Base-by-base conservation (phyloP, 92 coral and sea anemone species). In the Umimayanthus chanpuru region DNA sequence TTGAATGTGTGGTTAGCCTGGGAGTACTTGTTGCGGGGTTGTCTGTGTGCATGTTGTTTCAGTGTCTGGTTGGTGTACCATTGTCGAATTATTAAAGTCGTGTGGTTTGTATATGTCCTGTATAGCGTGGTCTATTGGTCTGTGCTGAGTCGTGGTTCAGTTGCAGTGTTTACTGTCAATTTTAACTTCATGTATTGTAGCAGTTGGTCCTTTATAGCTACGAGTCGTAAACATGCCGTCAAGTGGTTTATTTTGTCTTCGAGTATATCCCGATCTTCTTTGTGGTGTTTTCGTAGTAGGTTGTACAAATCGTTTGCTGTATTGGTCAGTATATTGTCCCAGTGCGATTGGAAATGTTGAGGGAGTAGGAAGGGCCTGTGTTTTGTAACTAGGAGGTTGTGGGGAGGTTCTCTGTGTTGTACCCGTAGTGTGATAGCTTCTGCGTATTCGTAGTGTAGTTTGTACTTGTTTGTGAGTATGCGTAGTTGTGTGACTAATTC, bases 71-170 rank as follows among this genome's bases (percentile, higher is more conserved):
- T 26, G 6, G 72, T 66, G n/a, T 66, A n/a, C 6, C 47, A 43
- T 43, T 66, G 72, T 66, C 29, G 72, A 16, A 66, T 11, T 16
- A 3, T 66, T 4, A 4, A 66, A 66, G 72, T 11, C 20, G 29
- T 66, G 72, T 66, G 29, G 72, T 66, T 66, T 66, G 72, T 66
- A 66, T 11, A 66, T 66, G n/a, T n/a, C n/a, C n/a, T n/a, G n/a
- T n/a, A n/a, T n/a, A n/a, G n/a, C n/a, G n/a, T n/a, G n/a, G n/a
- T n/a, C 20, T 65, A 65, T 65, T 65, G 72, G 72, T 65, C 72
- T 25, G n/a, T 65, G 23, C 72, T 65, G n/a, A 11, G 72, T 65
- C 20, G 72, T 65, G 5, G 72, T 16, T 23, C 72, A 65, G n/a
- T n/a, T n/a, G n/a, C n/a, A n/a, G n/a, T n/a, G n/a, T n/a, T n/a